Base-by-base conservation (phyloP, 2,113 vertebrate species). In the Microtus ochrogaster region DNA sequence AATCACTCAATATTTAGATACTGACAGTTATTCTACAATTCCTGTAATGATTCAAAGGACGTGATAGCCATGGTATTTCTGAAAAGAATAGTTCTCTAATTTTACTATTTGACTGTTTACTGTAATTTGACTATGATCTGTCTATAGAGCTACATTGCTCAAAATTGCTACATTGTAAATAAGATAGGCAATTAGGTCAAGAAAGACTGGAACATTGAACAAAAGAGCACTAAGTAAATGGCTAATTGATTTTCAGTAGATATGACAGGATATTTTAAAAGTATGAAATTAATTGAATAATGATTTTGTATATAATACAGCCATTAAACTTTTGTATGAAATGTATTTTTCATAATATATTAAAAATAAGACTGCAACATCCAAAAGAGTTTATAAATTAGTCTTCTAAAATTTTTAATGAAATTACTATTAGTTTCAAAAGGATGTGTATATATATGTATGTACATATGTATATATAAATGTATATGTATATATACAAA, bases 281-380 rank as follows among this genome's bases (percentile, higher is more conserved):
- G 49, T 21, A 81, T 33, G 55, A 89, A 41, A 47, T 72, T 81
- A 82, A 91, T 68, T 41, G 22, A 63, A 30, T 85, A 76, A 76
- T 77, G 33, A 24, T 87, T 90, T 94, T 94, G 41, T 39, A 49
- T 41, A 70, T 22, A 4, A 55, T 61, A 1, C 24, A 73, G 33
- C 26, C 49, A 77, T 83, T 92, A 77, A 91, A 72, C 44, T 92
- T 89, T 65, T 28, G 17, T 90, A 4, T 70, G 82, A 79, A 93
- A 66, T 65, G 5, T 0, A 19, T 79, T 21, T 91, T 77, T 90
- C 36, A 21, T 55, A 7, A 55, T 26, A 89, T 70, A 74, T 89
- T 84, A 63, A 91, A 76, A 33, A 91, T 44, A 95, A 93, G 49
- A 66, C 33, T 81, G 26, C 1, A 76, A 11, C 11, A 3, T 77